These are phyloP conservation scores for Piezodorus guildinii DNA, from an alignment of 1,140 invertebrate genomes.

Conservation along the genomic window DNA sequence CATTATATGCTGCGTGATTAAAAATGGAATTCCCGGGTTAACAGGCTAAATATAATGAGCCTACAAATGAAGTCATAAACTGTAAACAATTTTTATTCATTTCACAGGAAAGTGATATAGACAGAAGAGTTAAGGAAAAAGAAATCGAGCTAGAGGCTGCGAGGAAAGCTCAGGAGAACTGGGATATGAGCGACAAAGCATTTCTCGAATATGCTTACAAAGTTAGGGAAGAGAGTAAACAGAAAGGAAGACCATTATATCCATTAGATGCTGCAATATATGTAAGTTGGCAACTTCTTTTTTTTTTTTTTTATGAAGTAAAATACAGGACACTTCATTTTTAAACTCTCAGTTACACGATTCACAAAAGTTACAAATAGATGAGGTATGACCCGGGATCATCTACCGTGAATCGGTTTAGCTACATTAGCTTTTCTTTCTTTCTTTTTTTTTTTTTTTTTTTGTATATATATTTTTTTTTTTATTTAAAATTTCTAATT, in stretches of 20 bases:
- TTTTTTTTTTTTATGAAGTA: not conserved
- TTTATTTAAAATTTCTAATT: no score
- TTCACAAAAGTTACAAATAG: not conserved
- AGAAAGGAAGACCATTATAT: conserved; percentile 19
- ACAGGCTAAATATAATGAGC: no score
- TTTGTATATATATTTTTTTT: not conserved
- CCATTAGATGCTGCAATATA: conserved; percentile 17
- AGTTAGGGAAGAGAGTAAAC: conserved; percentile 23
- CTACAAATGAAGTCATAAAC: no score
- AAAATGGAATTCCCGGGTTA: no score
- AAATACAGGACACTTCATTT: not conserved
- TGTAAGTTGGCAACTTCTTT: not conserved
- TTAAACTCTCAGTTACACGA: no score
- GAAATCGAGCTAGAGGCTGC: conserved; percentile 22
- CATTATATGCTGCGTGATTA: no score
- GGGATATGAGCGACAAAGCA: conserved; percentile 24
- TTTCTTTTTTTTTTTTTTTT: not conserved
- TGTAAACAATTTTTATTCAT: no score
- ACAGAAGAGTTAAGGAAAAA: conserved; percentile 20
- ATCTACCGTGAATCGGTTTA: not conserved
- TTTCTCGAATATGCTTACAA: conserved; percentile 23
- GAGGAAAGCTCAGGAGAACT: conserved; percentile 20
- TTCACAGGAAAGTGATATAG: conserved; percentile 19
- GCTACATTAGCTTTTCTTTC: not conserved
- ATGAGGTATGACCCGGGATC: conserved; percentile 9